These are phyloP conservation scores for Misgurnus mizolepis DNA, from an alignment of 2,113 vertebrate species.

Conservation along the genomic window DNA sequence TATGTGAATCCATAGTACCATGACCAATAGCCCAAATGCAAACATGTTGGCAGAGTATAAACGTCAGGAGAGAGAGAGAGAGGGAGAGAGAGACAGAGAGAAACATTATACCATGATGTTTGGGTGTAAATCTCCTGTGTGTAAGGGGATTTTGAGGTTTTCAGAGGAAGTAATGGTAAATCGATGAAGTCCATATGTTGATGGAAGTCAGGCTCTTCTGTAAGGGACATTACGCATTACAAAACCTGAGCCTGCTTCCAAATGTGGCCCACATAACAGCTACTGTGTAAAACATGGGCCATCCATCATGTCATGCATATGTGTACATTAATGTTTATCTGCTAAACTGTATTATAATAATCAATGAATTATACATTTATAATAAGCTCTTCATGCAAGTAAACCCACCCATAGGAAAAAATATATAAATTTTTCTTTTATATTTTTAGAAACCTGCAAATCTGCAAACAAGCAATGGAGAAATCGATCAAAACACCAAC, in stretches of 20 bases:
- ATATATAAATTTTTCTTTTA: no score
- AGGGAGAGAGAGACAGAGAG: slow-evolving; percentile 11
- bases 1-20: slow-evolving; percentile 30
- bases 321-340: slow-evolving; percentile 3
- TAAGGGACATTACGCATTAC: slow-evolving; percentile 51
- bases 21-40: slow-evolving; percentile 48
- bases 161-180: slow-evolving; percentile 47
- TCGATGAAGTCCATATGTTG: slow-evolving; percentile 57
- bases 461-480: no score
- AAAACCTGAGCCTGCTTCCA: slow-evolving; percentile 49
- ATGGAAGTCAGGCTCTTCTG: slow-evolving; percentile 41
- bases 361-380: no score
- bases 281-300: slow-evolving; percentile 48
- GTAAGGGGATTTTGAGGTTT: slow-evolving; percentile 41
- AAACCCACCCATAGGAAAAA: no score
- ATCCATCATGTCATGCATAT: slow-evolving; percentile 49
- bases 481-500: no score
- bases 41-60: slow-evolving; percentile 50
- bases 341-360: background rate
- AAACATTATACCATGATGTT: slow-evolving; percentile 41
- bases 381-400: no score
- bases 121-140: slow-evolving; percentile 55
- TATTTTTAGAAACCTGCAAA: no score
- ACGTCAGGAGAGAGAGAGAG: slow-evolving; percentile 8
- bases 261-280: slow-evolving; percentile 37